Evolutionary conservation across 2,113 vertebrate genomes (phyloP).

Genomic region (Anser cygnoides): DNA sequence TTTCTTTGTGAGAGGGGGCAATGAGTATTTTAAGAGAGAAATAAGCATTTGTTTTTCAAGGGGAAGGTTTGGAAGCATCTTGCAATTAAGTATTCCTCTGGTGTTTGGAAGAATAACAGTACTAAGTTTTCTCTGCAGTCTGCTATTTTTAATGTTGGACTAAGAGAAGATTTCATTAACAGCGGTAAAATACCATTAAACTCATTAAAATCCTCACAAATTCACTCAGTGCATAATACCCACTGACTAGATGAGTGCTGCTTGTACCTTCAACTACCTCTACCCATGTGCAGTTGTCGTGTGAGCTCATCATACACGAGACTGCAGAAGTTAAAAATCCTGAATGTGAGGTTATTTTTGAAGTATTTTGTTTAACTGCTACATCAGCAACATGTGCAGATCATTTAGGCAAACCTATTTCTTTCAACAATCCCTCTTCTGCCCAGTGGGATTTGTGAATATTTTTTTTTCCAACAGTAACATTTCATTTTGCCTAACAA

Average conservation of each 20-base stretch:
- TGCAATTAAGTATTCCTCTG: background rate
- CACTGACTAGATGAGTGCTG: background rate
- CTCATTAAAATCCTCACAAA: background rate
- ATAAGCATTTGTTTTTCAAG: background rate
- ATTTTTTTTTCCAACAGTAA: background rate
- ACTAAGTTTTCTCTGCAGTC: background rate
- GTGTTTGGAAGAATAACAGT: background rate
- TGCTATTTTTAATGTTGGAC: background rate
- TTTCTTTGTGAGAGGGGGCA: background rate
- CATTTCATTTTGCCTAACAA: background rate
- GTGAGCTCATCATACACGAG: background rate
- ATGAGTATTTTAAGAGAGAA: background rate
- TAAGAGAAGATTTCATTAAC: background rate
- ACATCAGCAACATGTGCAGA: background rate
- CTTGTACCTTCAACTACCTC: background rate
- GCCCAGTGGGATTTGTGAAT: background rate
- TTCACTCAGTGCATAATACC: background rate
- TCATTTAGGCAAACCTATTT: conserved; percentile 17
- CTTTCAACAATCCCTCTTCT: background rate
- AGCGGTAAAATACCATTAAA: background rate
- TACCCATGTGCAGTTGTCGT: background rate
- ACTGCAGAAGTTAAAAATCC: conserved; percentile 8
- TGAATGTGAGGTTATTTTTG: background rate
- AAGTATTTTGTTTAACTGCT: background rate
- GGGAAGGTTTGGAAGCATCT: background rate